Evolutionary conservation across 2,888 invertebrate genomes (phyloP).

Genomic region (Harpalus rufipes): DNA sequence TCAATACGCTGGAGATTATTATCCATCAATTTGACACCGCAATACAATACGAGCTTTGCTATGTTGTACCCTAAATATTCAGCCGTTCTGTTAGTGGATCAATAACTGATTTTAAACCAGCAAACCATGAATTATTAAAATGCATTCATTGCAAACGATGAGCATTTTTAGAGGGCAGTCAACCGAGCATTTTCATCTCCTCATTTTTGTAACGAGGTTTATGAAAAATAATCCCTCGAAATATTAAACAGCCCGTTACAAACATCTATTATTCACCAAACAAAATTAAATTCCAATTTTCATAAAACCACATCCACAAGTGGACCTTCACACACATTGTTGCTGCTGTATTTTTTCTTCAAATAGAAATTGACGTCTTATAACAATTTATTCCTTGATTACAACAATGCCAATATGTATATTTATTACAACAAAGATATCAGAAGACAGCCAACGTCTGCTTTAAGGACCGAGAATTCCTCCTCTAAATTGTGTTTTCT

Average conservation of each 20-base stretch:
- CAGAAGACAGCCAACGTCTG: no score
- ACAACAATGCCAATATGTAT: no score
- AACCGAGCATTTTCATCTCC: constrained; percentile 34
- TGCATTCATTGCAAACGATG: constrained; percentile 40
- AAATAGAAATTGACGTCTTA: no score
- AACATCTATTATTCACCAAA: neutral
- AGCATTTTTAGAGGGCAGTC: constrained; percentile 20
- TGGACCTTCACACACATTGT: no score
- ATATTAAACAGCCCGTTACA: constrained; percentile 3
- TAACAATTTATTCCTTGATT: no score
- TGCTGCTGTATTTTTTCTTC: no score
- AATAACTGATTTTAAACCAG: constrained; percentile 42
- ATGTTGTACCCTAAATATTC: constrained; percentile 39
- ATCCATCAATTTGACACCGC: constrained; percentile 55
- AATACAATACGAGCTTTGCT: constrained; percentile 40
- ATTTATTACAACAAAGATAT: no score
- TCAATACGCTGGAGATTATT: constrained; percentile 45
- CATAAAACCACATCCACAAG: no score
- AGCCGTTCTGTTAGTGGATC: constrained; percentile 29
- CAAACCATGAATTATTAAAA: constrained; percentile 53
- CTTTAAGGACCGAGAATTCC: no score
- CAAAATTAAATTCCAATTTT: neutral
- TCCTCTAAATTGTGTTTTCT: no score
- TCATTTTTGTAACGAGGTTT: constrained; percentile 39
- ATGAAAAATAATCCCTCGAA: constrained; percentile 15